A percentile compares a stretch with the other conserved stretches of the same genome.
phyloP scores from a whole-genome alignment of 2,888 invertebrate species.

The Macaria notata region DNA sequence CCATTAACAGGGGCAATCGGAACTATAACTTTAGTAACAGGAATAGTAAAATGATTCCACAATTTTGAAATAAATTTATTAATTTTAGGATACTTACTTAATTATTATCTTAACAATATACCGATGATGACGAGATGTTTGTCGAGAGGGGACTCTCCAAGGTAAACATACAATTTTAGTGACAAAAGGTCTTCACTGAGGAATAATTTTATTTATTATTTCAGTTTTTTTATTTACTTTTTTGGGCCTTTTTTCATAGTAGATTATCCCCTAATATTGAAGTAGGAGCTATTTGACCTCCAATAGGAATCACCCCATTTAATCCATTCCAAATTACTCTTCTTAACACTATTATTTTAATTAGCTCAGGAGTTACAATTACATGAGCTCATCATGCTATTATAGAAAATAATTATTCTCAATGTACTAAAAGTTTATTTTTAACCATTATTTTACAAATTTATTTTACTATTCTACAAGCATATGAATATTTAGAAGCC shows the following conservation, averaged over 20 bases:
- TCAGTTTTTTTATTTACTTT: conserved; percentile 84
- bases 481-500: conserved; percentile 86
- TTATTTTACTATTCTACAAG: conserved; percentile 86
- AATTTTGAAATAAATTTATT: conserved; percentile 78
- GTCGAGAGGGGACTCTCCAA: conserved; percentile 85
- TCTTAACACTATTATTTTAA: conserved; percentile 87
- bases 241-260: conserved; percentile 83
- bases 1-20: too few species aligned
- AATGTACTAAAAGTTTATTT: conserved; percentile 68
- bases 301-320: conserved; percentile 80
- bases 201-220: conserved; percentile 88
- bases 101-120: conserved; percentile 77
- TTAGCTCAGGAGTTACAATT: conserved; percentile 86
- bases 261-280: too few species aligned
- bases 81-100: conserved; percentile 71
- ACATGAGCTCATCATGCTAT: conserved; percentile 79
- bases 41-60: conserved; percentile 84
- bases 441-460: conserved; percentile 63
- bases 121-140: conserved; percentile 88
- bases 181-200: conserved; percentile 83
- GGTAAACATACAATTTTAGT: conserved; percentile 84
- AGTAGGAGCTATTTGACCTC: too few species aligned
- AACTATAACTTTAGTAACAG: conserved; percentile 80
- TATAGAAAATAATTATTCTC: conserved; percentile 63
- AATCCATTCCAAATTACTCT: conserved; percentile 87